Percentiles rank a stretch among this genome's conserved stretches.
These are phyloP conservation scores for Lepidochrysops patricia DNA, from an alignment of 2,888 invertebrate genomes.

Conservation along the genomic window DNA sequence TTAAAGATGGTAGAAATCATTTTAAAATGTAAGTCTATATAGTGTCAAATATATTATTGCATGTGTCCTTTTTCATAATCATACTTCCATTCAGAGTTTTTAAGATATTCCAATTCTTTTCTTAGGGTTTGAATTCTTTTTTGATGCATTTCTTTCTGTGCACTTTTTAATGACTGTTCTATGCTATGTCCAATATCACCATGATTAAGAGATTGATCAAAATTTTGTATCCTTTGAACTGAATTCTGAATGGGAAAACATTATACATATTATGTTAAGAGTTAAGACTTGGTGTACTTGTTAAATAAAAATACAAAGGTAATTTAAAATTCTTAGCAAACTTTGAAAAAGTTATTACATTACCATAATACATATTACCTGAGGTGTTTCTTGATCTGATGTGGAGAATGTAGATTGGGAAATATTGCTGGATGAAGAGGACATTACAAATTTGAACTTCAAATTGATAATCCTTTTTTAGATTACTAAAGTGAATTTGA, in stretches of 20 bases:
- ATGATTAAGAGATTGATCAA: slow-evolving; percentile 66
- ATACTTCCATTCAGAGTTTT: slow-evolving; percentile 87
- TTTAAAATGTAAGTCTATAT: slow-evolving; percentile 23
- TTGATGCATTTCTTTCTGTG: slow-evolving; percentile 79
- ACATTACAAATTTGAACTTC: slow-evolving; percentile 40
- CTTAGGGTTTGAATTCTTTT: slow-evolving; percentile 81
- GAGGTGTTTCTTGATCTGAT: slow-evolving; percentile 61
- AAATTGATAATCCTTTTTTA: too few relatives aligned
- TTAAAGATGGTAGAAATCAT: slow-evolving; percentile 64
- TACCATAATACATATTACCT: slow-evolving; percentile 35
- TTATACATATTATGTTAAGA: not conserved
- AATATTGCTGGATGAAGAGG: slow-evolving; percentile 62
- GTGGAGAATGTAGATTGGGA: slow-evolving; percentile 62
- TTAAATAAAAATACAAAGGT: too few relatives aligned
- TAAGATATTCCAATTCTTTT: slow-evolving; percentile 85
- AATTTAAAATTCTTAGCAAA: too few relatives aligned
- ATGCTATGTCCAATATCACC: slow-evolving; percentile 70
- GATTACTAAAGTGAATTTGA: too few relatives aligned
- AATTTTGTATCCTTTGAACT: slow-evolving; percentile 48
- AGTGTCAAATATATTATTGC: slow-evolving; percentile 42
- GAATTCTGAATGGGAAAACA: slow-evolving; percentile 37
- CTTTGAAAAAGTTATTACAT: too few relatives aligned
- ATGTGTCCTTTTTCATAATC: slow-evolving; percentile 80
- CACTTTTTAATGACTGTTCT: slow-evolving; percentile 71
- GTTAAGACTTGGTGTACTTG: too few relatives aligned